Conservation (phyloP, 2,113 vertebrate genomes). For the Hystrix brachyura region DNA sequence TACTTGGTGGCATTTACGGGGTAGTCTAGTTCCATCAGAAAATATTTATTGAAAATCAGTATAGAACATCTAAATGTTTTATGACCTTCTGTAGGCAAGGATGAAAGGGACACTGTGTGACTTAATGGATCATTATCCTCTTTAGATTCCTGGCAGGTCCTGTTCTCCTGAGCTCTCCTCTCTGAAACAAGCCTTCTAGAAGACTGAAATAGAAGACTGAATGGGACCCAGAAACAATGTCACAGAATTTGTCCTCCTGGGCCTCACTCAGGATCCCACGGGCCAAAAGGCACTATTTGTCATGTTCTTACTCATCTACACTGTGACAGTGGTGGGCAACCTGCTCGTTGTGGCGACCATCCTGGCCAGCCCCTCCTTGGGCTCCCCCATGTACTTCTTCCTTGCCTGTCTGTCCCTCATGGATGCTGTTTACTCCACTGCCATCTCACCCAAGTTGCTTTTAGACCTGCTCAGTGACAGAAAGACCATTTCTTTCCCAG, state of each 20-base stretch:
- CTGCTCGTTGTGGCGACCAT: conserved; percentile 69
- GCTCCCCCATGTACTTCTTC: conserved; percentile 62
- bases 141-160: neutral
- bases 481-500: conserved; percentile 66
- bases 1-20: neutral
- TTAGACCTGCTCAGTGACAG: conserved; percentile 20
- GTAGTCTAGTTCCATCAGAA: neutral
- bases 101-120: neutral
- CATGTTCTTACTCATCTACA: conserved; percentile 69
- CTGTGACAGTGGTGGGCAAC: conserved; percentile 64
- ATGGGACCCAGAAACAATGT: conserved; percentile 64
- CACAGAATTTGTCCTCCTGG: conserved; percentile 65
- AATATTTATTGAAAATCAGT: neutral
- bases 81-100: neutral
- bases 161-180: neutral
- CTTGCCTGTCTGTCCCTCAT: conserved; percentile 43
- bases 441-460: conserved; percentile 64
- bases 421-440: conserved; percentile 61
- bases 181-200: neutral
- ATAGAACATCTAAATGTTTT: neutral
- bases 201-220: neutral
- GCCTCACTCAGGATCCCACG: neutral
- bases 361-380: neutral
- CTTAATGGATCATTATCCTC: neutral
- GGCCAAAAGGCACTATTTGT: conserved; percentile 35